Conservation (phyloP, 1,140 invertebrate species). For the Lucilia sericata region DNA sequence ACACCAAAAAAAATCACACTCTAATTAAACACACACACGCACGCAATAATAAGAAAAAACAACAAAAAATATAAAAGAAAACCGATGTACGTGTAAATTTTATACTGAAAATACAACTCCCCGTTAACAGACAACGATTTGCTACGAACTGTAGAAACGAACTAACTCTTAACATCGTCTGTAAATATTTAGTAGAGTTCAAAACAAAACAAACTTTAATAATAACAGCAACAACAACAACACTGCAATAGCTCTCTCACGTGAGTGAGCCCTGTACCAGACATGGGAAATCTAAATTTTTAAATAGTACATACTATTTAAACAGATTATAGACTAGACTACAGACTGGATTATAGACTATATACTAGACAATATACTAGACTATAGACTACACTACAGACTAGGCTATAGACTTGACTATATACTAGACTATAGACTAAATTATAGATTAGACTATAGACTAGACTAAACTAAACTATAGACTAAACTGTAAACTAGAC, state of each 20-base stretch:
- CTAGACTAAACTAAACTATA: too few relatives aligned
- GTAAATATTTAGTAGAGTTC: slow-evolving; percentile 29
- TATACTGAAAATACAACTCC: not conserved
- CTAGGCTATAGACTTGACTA: too few relatives aligned
- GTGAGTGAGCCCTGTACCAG: slow-evolving; percentile 6
- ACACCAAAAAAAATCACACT: slow-evolving; percentile 3
- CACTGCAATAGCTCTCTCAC: not conserved
- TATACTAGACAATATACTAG: too few relatives aligned
- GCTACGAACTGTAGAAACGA: slow-evolving; percentile 28
- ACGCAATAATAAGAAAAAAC: not conserved
- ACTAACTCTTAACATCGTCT: slow-evolving; percentile 6
- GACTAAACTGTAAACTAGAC: too few relatives aligned
- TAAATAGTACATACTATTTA: too few relatives aligned
- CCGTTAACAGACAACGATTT: slow-evolving; percentile 35
- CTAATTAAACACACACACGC: slow-evolving; percentile 22
- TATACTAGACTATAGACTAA: too few relatives aligned
- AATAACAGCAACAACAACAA: slow-evolving; percentile 22
- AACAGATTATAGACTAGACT: too few relatives aligned
- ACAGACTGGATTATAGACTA: too few relatives aligned
- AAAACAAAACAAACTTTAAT: slow-evolving; percentile 29
- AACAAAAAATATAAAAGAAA: not conserved
- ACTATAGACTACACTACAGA: too few relatives aligned
- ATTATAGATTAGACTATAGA: too few relatives aligned
- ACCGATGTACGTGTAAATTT: not conserved
- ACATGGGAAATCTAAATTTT: too few relatives aligned